These are phyloP conservation scores for Hiodon alosoides DNA, from an alignment of 2,113 vertebrate genomes.

Conservation along the genomic window DNA sequence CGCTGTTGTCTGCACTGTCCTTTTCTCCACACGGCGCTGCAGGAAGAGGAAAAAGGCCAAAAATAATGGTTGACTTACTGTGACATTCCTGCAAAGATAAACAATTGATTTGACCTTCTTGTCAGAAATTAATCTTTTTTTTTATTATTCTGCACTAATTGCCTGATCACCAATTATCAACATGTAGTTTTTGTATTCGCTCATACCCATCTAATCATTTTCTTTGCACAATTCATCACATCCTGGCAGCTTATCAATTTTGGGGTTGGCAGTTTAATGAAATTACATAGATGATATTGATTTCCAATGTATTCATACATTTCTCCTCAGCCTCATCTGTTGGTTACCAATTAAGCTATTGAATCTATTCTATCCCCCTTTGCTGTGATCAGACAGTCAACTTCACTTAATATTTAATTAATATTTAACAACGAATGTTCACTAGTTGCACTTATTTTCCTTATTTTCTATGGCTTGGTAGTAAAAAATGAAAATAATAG, in stretches of 20 bases:
- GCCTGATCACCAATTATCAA: conserved; percentile 68
- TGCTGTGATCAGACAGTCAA: conserved; percentile 73
- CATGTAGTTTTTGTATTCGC: conserved; percentile 55
- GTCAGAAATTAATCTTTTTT: conserved; percentile 52
- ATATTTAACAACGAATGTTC: conserved; percentile 48
- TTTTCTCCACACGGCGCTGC: conserved; percentile 62
- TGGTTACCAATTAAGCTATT: conserved; percentile 66
- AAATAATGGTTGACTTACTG: background rate
- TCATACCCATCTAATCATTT: conserved; percentile 68
- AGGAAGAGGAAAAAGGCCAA: conserved; percentile 27
- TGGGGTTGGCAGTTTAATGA: conserved; percentile 79
- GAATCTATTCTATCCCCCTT: conserved; percentile 77
- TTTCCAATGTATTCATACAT: conserved; percentile 78
- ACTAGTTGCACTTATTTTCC: background rate
- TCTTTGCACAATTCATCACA: conserved; percentile 84
- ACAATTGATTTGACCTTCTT: conserved; percentile 47
- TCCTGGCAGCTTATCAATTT: conserved; percentile 80
- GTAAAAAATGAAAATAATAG: too few species aligned
- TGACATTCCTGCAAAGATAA: conserved; percentile 51
- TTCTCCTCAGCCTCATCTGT: conserved; percentile 65
- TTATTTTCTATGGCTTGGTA: background rate
- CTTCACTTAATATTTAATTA: conserved; percentile 74
- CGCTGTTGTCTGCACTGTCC: conserved; percentile 67
- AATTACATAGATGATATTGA: conserved; percentile 81
- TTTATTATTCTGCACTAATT: conserved; percentile 74